Evolutionary conservation across 1,140 invertebrate species (phyloP).

Genomic region (Brachionus rubens): DNA sequence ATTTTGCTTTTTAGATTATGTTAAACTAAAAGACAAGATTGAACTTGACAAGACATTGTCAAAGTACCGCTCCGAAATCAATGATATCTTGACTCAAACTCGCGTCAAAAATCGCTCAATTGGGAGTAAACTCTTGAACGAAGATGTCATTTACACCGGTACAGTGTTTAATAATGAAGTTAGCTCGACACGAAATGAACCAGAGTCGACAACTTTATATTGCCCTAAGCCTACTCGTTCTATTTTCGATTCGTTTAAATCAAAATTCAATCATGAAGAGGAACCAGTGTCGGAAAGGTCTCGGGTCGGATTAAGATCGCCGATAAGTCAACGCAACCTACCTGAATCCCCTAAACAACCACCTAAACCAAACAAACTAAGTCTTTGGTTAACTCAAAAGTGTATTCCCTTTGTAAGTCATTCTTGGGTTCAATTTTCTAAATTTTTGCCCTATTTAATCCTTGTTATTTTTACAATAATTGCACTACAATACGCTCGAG

Average conservation of each 20-base stretch:
- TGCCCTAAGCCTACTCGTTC: background rate
- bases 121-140: background rate
- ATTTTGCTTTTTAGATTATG: background rate
- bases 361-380: background rate
- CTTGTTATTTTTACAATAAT: constrained; percentile 17
- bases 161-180: background rate
- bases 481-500: constrained; percentile 14
- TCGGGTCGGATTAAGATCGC: background rate
- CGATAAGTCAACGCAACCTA: background rate
- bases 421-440: constrained; percentile 13
- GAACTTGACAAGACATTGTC: constrained; percentile 26
- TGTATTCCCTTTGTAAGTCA: background rate
- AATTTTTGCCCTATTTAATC: constrained; percentile 31
- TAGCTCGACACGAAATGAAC: background rate
- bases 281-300: too few relatives aligned
- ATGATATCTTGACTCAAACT: constrained; percentile 21
- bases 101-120: background rate
- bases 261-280: background rate
- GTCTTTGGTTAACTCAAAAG: background rate
- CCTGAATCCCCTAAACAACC: background rate
- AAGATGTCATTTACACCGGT: constrained; percentile 20
- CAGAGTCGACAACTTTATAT: background rate
- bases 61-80: constrained; percentile 39
- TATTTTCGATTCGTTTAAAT: background rate
- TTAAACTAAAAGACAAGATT: constrained; percentile 10